Base-by-base conservation (phyloP, 2,797 vertebrate genomes). In the Labroides dimidiatus region DNA sequence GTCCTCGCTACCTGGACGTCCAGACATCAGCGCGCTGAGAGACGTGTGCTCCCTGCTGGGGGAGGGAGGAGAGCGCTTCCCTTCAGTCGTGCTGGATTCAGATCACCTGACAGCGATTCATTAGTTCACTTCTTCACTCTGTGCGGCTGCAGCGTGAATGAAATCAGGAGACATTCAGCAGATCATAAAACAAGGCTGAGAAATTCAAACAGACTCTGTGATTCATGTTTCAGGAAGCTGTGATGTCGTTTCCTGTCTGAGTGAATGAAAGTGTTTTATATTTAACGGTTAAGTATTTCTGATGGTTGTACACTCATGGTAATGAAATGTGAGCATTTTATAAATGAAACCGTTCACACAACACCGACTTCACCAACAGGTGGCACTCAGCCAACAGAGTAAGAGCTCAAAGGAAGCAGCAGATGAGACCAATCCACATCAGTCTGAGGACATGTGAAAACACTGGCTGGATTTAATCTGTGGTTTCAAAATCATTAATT, bases 21-120 rank as follows among this genome's bases (percentile, higher is more conserved):
- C 83, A 3, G 63, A 65, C 61, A 36, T 83, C 42, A 60, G 64
- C 36, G 67, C 73, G 44, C 86, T 94, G 16, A 92, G 94, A 72
- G 86, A 89, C 47, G 13, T 92, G 17, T 94, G 94, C 80, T 94
- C 92, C 6, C 79, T 95, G 37, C 82, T 95, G 57, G 90, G 87
- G 9, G 93, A 94, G 71, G 93, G 93, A 74, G 94, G 94, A 24
- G 51, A 86, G 58, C 86, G 73, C 24, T 95, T 93, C 69, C 93
- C 94, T 6, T 83, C 91, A 4, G 55, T 93, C 13, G 87, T 95
- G 42, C 77, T 93, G 45, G 94, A 95, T 84, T 79, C 70, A 43
- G 62, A 82, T 69, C 42, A 53, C 14, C 16, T 56, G 48, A 41
- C 54, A 50, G 4, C 13, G n/a, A 60, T 24, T n/a, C 45, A 49